Percentiles rank a stretch among this genome's conserved stretches.
Evolutionary conservation across 2,113 vertebrate genomes (phyloP).

Genomic region (Chrysemys picta): DNA sequence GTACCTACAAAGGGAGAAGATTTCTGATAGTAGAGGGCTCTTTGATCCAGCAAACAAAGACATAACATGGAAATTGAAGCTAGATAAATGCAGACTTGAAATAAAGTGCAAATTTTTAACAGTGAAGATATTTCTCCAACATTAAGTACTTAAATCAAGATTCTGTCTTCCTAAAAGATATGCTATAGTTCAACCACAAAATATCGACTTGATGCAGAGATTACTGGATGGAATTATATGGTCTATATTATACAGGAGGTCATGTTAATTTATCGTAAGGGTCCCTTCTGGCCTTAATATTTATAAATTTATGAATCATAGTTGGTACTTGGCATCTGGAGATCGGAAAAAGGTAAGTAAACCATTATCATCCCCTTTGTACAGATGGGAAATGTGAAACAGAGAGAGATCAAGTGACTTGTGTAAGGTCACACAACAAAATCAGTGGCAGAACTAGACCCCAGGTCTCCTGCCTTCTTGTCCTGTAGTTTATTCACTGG

Average conservation of each 20-base stretch:
- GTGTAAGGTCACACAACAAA: background rate
- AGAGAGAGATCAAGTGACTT: background rate
- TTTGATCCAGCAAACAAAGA: accelerated
- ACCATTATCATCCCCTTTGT: accelerated
- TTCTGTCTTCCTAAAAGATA: background rate
- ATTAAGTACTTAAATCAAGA: background rate
- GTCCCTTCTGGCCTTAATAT: background rate
- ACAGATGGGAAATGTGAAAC: background rate
- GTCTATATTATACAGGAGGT: accelerated
- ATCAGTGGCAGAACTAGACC: background rate
- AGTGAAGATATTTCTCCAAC: background rate
- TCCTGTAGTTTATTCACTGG: background rate
- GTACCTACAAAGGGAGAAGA: background rate
- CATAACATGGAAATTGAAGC: background rate
- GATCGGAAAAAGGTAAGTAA: background rate
- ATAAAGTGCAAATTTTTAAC: background rate
- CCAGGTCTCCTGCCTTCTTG: background rate
- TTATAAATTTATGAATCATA: background rate
- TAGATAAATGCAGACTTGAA: background rate
- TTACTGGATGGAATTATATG: background rate
- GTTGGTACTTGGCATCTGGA: background rate
- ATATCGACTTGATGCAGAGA: accelerated
- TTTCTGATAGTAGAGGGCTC: background rate
- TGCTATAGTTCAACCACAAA: background rate
- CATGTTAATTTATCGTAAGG: background rate